Conservation (phyloP, 2,113 vertebrate species). For the Proteles cristata region DNA sequence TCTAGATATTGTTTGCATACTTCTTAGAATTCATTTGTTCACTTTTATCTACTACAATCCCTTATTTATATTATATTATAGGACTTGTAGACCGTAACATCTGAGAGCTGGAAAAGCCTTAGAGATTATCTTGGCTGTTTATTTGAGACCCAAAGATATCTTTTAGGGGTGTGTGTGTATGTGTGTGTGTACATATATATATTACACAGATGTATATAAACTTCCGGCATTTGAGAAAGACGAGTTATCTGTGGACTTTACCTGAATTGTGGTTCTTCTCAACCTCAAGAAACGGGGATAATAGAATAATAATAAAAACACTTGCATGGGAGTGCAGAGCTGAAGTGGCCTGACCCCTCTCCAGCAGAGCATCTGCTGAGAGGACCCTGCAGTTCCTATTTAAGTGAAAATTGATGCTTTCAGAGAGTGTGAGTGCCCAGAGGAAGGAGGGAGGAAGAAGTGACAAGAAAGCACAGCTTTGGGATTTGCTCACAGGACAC, state of each 20-base stretch:
- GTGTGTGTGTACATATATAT: too few species aligned
- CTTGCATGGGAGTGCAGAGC: background rate
- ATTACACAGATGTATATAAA: background rate
- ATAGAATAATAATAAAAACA: background rate
- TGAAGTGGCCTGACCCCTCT: background rate
- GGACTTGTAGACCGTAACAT: background rate
- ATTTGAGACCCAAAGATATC: background rate
- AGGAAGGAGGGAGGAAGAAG: background rate
- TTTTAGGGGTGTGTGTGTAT: background rate
- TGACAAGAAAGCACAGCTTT: background rate
- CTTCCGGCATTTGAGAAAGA: background rate
- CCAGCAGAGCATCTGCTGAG: background rate
- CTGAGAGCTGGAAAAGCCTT: background rate
- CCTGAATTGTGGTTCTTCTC: background rate
- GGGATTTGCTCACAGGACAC: background rate
- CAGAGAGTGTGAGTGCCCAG: background rate
- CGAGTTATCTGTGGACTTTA: background rate
- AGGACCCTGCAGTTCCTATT: background rate
- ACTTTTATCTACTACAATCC: background rate
- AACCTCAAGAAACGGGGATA: background rate
- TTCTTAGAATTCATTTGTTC: background rate
- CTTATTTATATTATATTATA: background rate
- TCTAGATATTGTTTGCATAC: background rate
- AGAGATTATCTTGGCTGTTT: background rate
- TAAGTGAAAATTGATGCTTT: background rate